Conservation (phyloP, 1,140 invertebrate genomes). For the Fopius arisanus region DNA sequence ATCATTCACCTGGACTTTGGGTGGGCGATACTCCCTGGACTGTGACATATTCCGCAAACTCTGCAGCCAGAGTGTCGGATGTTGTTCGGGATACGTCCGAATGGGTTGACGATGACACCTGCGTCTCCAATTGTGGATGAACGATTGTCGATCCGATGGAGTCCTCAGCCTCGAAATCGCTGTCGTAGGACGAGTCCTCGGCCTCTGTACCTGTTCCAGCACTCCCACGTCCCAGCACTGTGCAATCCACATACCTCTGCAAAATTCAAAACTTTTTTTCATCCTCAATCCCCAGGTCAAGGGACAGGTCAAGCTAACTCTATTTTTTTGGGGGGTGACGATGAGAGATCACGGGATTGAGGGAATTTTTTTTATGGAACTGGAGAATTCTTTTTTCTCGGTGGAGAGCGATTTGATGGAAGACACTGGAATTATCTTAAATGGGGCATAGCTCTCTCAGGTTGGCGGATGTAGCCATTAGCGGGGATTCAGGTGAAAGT, state of each 20-base stretch:
- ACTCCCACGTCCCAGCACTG: slow-evolving; percentile 57
- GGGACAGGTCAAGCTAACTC: too few relatives aligned
- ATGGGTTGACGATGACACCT: slow-evolving; percentile 65
- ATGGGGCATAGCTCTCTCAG: slow-evolving; percentile 45
- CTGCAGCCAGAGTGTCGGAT: slow-evolving; percentile 83
- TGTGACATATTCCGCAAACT: slow-evolving; percentile 84
- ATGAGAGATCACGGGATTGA: too few relatives aligned
- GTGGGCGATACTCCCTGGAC: slow-evolving; percentile 49
- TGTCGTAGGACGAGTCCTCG: slow-evolving; percentile 88
- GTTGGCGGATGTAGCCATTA: slow-evolving; percentile 48
- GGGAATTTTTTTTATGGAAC: too few relatives aligned
- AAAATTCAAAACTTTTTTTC: slow-evolving; percentile 34
- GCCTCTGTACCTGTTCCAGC: slow-evolving; percentile 61
- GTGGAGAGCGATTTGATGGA: neutral
- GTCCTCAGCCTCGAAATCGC: slow-evolving; percentile 79
- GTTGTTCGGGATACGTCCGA: slow-evolving; percentile 80
- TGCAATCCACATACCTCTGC: slow-evolving; percentile 69
- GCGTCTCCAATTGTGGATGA: slow-evolving; percentile 50
- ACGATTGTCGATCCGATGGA: slow-evolving; percentile 51
- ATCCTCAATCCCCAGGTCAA: too few relatives aligned
- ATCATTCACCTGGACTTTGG: slow-evolving; percentile 47
- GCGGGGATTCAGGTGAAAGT: slow-evolving; percentile 50
- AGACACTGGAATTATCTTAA: slow-evolving; percentile 39
- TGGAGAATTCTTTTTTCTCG: neutral
- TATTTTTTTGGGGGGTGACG: too few relatives aligned